These are phyloP conservation scores for Actias luna DNA, from an alignment of 2,888 invertebrate species.

Conservation along the genomic window DNA sequence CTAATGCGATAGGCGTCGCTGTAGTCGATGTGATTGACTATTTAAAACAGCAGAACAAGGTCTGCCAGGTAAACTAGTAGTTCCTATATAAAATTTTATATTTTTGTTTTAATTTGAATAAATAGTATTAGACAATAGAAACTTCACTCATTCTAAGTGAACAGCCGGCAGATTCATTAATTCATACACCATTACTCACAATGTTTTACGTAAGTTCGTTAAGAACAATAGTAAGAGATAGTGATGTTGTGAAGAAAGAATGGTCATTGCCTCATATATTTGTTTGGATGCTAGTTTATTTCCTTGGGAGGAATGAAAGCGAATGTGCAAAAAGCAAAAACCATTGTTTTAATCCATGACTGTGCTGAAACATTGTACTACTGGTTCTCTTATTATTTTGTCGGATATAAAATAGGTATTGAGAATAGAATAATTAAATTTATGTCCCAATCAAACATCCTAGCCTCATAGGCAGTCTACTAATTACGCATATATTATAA, in stretches of 20 bases:
- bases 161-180: slow-evolving; percentile 63
- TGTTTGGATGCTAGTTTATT: slow-evolving; percentile 48
- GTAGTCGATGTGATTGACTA: too few relatives aligned
- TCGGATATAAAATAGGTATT: not conserved
- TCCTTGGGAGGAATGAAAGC: slow-evolving; percentile 64
- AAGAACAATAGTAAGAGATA: slow-evolving; percentile 74
- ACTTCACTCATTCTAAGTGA: slow-evolving; percentile 61
- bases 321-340: slow-evolving; percentile 51
- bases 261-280: slow-evolving; percentile 74
- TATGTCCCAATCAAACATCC: slow-evolving; percentile 10
- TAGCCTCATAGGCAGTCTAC: not conserved
- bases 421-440: slow-evolving; percentile 2
- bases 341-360: slow-evolving; percentile 49
- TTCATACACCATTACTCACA: slow-evolving; percentile 71
- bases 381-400: slow-evolving; percentile 18
- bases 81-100: not conserved
- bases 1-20: too few relatives aligned
- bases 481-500: not conserved
- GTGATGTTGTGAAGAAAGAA: slow-evolving; percentile 68
- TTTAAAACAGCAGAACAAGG: too few relatives aligned
- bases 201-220: slow-evolving; percentile 64
- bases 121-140: slow-evolving; percentile 53
- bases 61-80: not conserved
- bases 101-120: slow-evolving; percentile 16
- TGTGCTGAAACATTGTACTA: slow-evolving; percentile 35